Conservation (phyloP, 2,113 vertebrate genomes). For the Pleuronectes platessa region DNA sequence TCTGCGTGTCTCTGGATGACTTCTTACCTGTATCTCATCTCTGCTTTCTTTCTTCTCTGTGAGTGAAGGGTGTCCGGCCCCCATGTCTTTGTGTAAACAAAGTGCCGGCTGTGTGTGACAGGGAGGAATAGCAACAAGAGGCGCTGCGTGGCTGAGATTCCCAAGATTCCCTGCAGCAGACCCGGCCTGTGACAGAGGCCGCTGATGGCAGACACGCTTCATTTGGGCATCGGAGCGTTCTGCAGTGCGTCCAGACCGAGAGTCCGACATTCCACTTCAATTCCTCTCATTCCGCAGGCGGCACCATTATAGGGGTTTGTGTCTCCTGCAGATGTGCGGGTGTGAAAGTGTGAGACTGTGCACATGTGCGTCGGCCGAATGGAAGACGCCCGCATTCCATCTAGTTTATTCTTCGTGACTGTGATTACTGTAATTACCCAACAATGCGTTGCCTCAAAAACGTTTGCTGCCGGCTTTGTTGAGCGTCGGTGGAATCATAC, state of each 20-base stretch:
- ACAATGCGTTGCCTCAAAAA: slow-evolving; percentile 58
- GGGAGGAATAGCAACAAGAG: slow-evolving; percentile 55
- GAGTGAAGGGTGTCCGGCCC: slow-evolving; percentile 77
- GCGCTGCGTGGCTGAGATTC: slow-evolving; percentile 71
- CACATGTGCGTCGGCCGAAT: slow-evolving; percentile 15
- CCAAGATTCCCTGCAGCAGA: slow-evolving; percentile 69
- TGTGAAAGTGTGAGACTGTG: slow-evolving; percentile 50
- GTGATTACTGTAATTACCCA: slow-evolving; percentile 75
- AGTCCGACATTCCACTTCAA: slow-evolving; percentile 53
- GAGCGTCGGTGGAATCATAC: slow-evolving; percentile 5
- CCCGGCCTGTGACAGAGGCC: slow-evolving; percentile 52
- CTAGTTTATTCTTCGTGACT: slow-evolving; percentile 65
- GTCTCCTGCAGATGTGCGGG: slow-evolving; percentile 43
- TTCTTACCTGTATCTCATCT: slow-evolving; percentile 75
- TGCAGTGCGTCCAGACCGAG: slow-evolving; percentile 27
- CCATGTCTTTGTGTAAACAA: slow-evolving; percentile 75
- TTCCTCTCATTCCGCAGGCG: slow-evolving; percentile 56
- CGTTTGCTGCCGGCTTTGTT: slow-evolving; percentile 16
- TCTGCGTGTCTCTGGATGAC: slow-evolving; percentile 65
- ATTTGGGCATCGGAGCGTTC: slow-evolving; percentile 42
- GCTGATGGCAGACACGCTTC: slow-evolving; percentile 58
- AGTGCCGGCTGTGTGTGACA: slow-evolving; percentile 57
- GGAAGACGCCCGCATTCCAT: slow-evolving; percentile 57
- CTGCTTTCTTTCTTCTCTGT: slow-evolving; percentile 68
- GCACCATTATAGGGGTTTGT: slow-evolving; percentile 16